Base-by-base conservation (phyloP, 92 coral and sea anemone genomes). In the Palythoa heliodiscus region DNA sequence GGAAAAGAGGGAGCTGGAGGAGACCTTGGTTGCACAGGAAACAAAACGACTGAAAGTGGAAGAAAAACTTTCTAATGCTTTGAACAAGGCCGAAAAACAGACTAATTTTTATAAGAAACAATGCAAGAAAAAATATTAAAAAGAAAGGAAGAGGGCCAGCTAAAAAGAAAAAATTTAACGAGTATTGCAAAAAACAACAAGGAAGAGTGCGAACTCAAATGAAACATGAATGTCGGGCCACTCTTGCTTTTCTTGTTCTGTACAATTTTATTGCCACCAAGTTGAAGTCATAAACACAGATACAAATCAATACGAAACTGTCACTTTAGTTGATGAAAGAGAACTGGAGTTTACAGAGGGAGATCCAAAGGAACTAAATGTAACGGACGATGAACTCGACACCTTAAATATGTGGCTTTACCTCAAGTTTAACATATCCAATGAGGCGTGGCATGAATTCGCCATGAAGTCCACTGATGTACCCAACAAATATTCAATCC, bases 161-260 rank as follows among this genome's bases (percentile, higher is more conserved):
- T 29, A 29, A 29, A 29, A 29, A 29, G 35, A 29, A 29, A 29
- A 29, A 29, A 29, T 29, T 29, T 1, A 29, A 29, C 35, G 35
- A 29, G 35, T 29, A 29, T 29, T 29, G 35, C 35, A 29, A 1
- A 1, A 29, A 29, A 29, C 35, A 29, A 29, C 35, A 29, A 29
- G 35, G 35, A 29, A 29, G 35, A 29, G 35, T 29, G 35, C 35
- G 35, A 29, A 29, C 35, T n/a, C 76, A 69, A 52, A 48, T 87
- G 92, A 89, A 87, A 71, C 71, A 87, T 17, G 82, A 87, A 53
- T 80, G 86, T 52, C 89, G 3, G 77, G 24, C 25, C 25, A 80
- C 86, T 2, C 80, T 87, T 39, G 54, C 81, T 73, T 87, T 87
- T 72, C 81, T 87, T n/a, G 89, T 82, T 25, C 82, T 79, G 15